A percentile compares a stretch with the other conserved stretches of the same genome.
Conservation (phyloP, 2,113 vertebrate genomes). For the Panthera leo region DNA sequence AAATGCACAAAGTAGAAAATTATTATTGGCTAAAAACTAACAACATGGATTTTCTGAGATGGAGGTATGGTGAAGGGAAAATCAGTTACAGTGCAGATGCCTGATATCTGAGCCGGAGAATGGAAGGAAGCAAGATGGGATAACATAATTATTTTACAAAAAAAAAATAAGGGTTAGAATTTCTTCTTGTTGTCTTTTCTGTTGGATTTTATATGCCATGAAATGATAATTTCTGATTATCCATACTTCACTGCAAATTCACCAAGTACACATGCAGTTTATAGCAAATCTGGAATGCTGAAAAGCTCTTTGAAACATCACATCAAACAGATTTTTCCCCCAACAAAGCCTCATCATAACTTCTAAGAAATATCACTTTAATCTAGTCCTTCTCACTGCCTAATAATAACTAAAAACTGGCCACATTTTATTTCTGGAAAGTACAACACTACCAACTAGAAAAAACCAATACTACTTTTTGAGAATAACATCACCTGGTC, state of each 20-base stretch:
- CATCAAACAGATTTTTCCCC: background rate
- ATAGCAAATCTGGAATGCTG: background rate
- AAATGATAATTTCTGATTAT: conserved; percentile 5
- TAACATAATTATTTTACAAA: background rate
- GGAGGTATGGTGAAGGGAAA: background rate
- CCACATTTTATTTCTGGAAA: background rate
- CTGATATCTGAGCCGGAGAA: background rate
- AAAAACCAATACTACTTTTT: background rate
- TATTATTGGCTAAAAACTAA: conserved; percentile 3
- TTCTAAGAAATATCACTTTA: conserved; percentile 54
- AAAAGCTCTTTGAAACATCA: background rate
- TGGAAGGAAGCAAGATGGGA: conserved; percentile 26
- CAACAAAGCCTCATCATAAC: background rate
- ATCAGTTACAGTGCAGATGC: background rate
- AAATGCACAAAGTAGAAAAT: background rate
- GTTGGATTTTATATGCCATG: background rate
- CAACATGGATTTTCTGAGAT: conserved; percentile 13
- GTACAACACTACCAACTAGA: background rate
- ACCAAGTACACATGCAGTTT: background rate
- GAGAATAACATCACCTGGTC: background rate
- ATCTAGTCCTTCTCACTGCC: background rate
- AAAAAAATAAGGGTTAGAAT: background rate
- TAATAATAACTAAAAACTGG: conserved; percentile 15
- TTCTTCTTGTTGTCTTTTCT: background rate
- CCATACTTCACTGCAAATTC: background rate